phyloP scores from a whole-genome alignment of 2,797 vertebrate species.

The Poecilia gillii region DNA sequence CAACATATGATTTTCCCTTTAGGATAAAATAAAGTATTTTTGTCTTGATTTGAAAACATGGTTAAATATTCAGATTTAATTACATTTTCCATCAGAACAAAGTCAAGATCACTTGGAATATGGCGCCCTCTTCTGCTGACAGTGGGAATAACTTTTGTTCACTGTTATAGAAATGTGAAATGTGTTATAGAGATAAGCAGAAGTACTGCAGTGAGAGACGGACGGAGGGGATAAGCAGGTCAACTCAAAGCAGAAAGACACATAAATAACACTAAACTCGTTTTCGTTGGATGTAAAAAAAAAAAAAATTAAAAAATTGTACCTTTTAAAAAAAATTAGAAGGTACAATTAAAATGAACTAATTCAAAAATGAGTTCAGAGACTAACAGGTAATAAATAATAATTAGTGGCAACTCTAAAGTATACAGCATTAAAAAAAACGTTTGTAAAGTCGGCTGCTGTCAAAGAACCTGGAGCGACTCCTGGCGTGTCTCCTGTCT shows the following conservation, averaged over 20 bases:
- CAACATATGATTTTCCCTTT: neutral
- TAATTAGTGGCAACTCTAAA: too few relatives aligned
- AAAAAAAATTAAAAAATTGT: neutral
- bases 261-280: too few relatives aligned
- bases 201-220: neutral
- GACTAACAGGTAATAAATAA: too few relatives aligned
- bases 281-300: too few relatives aligned
- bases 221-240: too few relatives aligned
- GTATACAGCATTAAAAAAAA: neutral
- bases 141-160: neutral
- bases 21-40: neutral
- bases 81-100: neutral
- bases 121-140: slow-evolving; percentile 13
- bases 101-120: neutral
- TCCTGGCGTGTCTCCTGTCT: slow-evolving; percentile 84
- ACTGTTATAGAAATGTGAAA: neutral
- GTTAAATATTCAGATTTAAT: neutral
- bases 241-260: too few relatives aligned
- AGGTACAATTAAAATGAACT: too few relatives aligned
- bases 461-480: slow-evolving; percentile 85
- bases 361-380: too few relatives aligned
- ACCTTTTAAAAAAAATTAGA: neutral
- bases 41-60: neutral
- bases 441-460: too few relatives aligned
- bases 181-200: neutral